phyloP scores from a whole-genome alignment of 1,140 invertebrate genomes.

The Papilio glaucus region DNA sequence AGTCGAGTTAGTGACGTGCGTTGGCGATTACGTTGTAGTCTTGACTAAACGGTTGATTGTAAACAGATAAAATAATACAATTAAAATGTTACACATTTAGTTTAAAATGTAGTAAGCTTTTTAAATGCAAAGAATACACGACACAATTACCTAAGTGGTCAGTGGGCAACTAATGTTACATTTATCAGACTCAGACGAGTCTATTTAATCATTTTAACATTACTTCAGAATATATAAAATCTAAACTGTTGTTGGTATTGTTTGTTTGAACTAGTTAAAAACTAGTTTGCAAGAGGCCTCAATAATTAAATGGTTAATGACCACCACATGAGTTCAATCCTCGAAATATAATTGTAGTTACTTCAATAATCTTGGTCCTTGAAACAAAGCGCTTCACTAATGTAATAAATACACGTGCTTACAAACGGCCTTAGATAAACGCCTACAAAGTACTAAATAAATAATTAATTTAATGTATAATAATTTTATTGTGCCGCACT shows the following conservation, averaged over 20 bases:
- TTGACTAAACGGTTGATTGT: background rate
- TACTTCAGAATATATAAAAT: too few relatives aligned
- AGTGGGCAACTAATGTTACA: too few relatives aligned
- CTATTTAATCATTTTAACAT: too few relatives aligned
- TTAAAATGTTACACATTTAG: background rate
- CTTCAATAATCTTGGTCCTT: background rate
- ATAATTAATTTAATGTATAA: background rate
- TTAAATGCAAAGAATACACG: too few relatives aligned
- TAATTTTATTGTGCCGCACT: too few relatives aligned
- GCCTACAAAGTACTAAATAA: background rate
- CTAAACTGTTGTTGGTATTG: too few relatives aligned
- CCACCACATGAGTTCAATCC: background rate
- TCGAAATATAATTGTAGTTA: too few relatives aligned
- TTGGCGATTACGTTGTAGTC: background rate
- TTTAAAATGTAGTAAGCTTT: too few relatives aligned
- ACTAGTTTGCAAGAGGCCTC: background rate
- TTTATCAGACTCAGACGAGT: too few relatives aligned
- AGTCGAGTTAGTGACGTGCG: slow-evolving; percentile 5
- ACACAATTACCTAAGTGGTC: too few relatives aligned
- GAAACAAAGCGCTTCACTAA: background rate
- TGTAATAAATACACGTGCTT: background rate
- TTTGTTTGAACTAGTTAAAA: background rate
- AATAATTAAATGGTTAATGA: background rate
- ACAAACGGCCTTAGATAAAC: background rate
- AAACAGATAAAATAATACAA: background rate